Evolutionary conservation across 2,888 invertebrate species (phyloP), one percentile per base, ranked within the genome.

Genomic region (Erebia epiphron): DNA sequence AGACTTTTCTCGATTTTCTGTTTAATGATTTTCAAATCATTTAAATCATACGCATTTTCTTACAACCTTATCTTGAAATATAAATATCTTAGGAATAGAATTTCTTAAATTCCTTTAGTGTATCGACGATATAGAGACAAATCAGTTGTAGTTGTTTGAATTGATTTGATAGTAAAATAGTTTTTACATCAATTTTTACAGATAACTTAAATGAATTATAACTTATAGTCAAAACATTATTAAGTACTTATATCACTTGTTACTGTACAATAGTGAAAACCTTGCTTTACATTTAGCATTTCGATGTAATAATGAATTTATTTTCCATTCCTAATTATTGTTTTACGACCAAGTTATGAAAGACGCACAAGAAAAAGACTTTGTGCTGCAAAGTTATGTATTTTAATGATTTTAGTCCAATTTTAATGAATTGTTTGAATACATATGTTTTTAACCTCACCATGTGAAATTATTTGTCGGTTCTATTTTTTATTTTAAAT

Each of bases 401-500:
- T 79, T 81, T 79, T 77, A 79, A 79, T 77, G 77, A 76, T 80
- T 86, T 81, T 85, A 81, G 79, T 82, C 76, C 71, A 79, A 83
- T 85, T 80, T 83, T 71, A 79, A 83, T 87, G 80, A 82, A 84
- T 83, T 86, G 83, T 85, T 35, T 35, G 35, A 35, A 35, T 35
- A 78, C n/a, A n/a, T n/a, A n/a, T 83, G 83, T 83, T 82, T 46
- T 79, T 80, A 82, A 82, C 84, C 84, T 81, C 78, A 76, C 80
- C 80, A 79, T 79, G 84, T 83, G 83, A 89, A 89, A 89, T 89
- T 84, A 80, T 83, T 86, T 86, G 87, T 89, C 86, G 86, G 88
- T 88, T 73, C 79, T 89, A 85, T 86, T 89, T 88, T 86, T 90
- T 88, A 89, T 86, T 87, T 87, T 76, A 75, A 78, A 85, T 90